phyloP scores from a whole-genome alignment of 2,888 invertebrate genomes.

The Plebejus argus region DNA sequence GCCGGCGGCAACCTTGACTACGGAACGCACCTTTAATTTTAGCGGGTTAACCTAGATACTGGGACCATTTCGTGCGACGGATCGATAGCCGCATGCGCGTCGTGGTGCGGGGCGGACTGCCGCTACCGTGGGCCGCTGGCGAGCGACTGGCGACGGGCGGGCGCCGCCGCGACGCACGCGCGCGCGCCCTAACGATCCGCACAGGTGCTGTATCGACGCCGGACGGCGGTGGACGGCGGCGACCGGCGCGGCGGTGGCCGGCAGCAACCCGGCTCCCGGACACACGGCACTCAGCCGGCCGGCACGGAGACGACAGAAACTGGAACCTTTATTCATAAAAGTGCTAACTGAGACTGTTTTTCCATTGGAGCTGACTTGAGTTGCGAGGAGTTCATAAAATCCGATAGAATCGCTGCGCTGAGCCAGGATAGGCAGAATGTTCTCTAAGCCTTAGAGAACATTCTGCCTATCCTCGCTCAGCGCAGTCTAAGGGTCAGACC shows the following conservation, averaged over 20 bases:
- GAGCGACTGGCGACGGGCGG: slow-evolving; percentile 54
- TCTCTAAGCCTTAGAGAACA: too few relatives aligned
- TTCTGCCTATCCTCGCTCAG: too few relatives aligned
- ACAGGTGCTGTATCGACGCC: slow-evolving; percentile 22
- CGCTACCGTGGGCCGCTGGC: slow-evolving; percentile 56
- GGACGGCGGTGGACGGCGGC: neutral
- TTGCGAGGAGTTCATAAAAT: too few relatives aligned
- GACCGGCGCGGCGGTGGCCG: neutral
- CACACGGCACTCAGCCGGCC: neutral
- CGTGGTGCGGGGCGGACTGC: slow-evolving; percentile 58
- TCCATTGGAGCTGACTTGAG: neutral
- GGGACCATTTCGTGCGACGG: slow-evolving; percentile 67
- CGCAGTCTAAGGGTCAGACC: too few relatives aligned
- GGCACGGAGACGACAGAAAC: neutral
- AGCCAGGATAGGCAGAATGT: too few relatives aligned
- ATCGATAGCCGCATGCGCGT: slow-evolving; percentile 76
- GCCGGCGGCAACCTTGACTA: slow-evolving; percentile 78
- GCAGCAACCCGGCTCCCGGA: neutral
- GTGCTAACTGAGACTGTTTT: too few relatives aligned
- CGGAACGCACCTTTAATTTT: slow-evolving; percentile 79
- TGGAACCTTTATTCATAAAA: neutral
- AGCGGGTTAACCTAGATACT: slow-evolving; percentile 80
- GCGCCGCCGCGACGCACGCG: slow-evolving; percentile 48
- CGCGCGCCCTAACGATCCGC: slow-evolving; percentile 46
- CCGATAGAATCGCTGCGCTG: too few relatives aligned